These are phyloP conservation scores for Pollenia amentaria DNA, from an alignment of 2,888 invertebrate species.

Conservation along the genomic window DNA sequence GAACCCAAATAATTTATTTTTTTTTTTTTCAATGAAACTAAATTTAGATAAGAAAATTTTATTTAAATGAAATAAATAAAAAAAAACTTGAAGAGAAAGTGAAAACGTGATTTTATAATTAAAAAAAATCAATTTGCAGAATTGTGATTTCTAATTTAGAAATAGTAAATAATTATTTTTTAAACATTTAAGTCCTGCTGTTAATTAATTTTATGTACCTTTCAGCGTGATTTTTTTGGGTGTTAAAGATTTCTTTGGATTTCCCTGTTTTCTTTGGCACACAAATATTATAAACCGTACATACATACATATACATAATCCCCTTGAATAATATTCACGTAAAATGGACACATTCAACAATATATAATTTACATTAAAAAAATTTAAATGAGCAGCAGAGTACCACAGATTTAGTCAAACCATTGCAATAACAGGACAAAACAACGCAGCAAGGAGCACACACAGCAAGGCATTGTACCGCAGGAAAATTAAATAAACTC, in stretches of 20 bases:
- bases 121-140: conserved; percentile 13
- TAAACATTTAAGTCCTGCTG: conserved; percentile 2
- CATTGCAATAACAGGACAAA: background rate
- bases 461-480: conserved; percentile 4
- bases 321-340: background rate
- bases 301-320: no score
- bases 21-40: no score
- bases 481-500: conserved; percentile 30
- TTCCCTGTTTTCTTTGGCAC: background rate
- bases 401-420: conserved; percentile 1
- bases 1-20: no score
- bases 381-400: background rate
- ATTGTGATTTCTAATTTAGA: background rate
- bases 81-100: background rate
- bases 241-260: conserved; percentile 1
- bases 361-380: conserved; percentile 10
- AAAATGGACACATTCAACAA: conserved; percentile 19
- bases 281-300: background rate
- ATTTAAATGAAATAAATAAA: no score
- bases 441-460: background rate
- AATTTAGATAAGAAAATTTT: no score
- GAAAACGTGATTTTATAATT: no score
- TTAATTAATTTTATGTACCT: conserved; percentile 27
- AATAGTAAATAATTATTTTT: conserved; percentile 14
- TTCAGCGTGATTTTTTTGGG: conserved; percentile 9